Conservation (phyloP, 2,888 invertebrate species). For the Drosophila conformis region DNA sequence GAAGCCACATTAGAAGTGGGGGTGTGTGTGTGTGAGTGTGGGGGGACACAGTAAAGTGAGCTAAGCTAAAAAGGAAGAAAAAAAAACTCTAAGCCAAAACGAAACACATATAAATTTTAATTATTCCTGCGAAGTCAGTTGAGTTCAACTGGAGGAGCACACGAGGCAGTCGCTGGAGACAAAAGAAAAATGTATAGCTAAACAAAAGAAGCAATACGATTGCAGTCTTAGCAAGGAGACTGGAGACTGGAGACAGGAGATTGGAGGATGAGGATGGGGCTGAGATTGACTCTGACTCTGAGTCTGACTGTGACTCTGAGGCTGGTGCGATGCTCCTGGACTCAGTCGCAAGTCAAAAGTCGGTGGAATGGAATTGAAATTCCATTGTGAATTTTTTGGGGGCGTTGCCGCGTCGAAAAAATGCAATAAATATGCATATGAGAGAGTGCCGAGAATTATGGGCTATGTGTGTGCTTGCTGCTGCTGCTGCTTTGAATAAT, state of each 20-base stretch:
- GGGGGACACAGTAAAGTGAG: slow-evolving; percentile 8
- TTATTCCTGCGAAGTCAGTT: slow-evolving; percentile 67
- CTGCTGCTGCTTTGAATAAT: slow-evolving; percentile 81
- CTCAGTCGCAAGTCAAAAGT: slow-evolving; percentile 40
- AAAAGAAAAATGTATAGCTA: slow-evolving; percentile 44
- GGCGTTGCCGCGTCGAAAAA: slow-evolving; percentile 83
- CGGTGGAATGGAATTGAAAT: slow-evolving; percentile 83
- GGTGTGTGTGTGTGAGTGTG: slow-evolving; percentile 3
- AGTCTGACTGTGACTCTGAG: background rate
- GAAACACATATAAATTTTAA: slow-evolving; percentile 79
- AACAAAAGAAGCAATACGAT: slow-evolving; percentile 63
- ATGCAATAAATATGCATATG: slow-evolving; percentile 84
- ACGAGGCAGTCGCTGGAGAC: slow-evolving; percentile 7
- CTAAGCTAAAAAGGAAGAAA: background rate
- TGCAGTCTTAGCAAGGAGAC: slow-evolving; percentile 56
- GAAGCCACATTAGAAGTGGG: slow-evolving; percentile 43
- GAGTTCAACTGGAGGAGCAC: slow-evolving; percentile 14
- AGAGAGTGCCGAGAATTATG: slow-evolving; percentile 70
- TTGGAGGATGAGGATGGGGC: slow-evolving; percentile 14
- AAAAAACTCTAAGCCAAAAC: slow-evolving; percentile 19
- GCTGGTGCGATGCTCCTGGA: slow-evolving; percentile 7
- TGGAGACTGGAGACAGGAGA: background rate
- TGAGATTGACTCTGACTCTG: slow-evolving; percentile 15
- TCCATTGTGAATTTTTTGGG: slow-evolving; percentile 82
- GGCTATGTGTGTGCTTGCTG: slow-evolving; percentile 23